phyloP scores from a whole-genome alignment of 2,888 invertebrate genomes.

The Tillus elongatus region DNA sequence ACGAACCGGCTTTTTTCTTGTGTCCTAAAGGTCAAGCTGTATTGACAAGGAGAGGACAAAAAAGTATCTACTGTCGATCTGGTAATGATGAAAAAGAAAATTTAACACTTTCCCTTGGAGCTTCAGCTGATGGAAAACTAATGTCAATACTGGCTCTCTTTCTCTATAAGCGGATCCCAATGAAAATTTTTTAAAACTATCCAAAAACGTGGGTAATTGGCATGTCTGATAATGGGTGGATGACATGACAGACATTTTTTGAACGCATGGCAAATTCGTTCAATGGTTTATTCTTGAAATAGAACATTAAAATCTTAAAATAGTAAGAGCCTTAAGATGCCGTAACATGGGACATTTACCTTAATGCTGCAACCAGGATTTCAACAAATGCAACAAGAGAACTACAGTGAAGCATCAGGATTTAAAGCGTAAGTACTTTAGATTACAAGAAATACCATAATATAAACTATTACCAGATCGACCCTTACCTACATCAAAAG shows the following conservation, averaged over 20 bases:
- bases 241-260: slow-evolving; percentile 1
- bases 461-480: too few relatives aligned
- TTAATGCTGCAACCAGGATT: too few relatives aligned
- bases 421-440: too few relatives aligned
- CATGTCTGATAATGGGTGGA: background rate
- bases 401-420: too few relatives aligned
- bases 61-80: background rate
- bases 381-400: too few relatives aligned
- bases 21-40: background rate
- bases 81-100: background rate
- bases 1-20: background rate
- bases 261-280: too few relatives aligned
- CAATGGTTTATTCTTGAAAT: too few relatives aligned
- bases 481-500: too few relatives aligned
- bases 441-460: too few relatives aligned
- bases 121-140: background rate
- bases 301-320: too few relatives aligned
- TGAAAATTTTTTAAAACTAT: background rate
- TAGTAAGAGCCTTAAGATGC: too few relatives aligned
- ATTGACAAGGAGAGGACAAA: background rate
- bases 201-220: background rate
- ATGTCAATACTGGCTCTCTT: background rate
- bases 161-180: background rate
- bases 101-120: background rate
- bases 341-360: too few relatives aligned